Evolutionary conservation across 1,140 invertebrate genomes (phyloP).

Genomic region (Drosophila pandora): DNA sequence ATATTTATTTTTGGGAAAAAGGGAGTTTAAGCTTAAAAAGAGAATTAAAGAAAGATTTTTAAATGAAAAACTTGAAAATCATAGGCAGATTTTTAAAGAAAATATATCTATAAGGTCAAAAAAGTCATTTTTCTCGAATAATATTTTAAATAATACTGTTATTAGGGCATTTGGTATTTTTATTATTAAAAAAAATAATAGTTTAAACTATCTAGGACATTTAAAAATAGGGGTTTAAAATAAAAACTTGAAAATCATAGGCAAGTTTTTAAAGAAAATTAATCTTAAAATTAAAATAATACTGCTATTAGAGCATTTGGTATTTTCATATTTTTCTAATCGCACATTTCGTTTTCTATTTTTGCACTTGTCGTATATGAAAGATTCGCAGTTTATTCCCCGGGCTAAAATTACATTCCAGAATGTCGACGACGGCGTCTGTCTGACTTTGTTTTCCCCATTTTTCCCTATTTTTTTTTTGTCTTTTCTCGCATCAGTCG

Average conservation of each 20-base stretch:
- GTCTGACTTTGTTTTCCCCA: conserved; percentile 46
- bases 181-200: no score
- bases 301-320: conserved; percentile 12
- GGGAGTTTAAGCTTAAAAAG: no score
- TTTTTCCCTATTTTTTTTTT: conserved; percentile 16
- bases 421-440: conserved; percentile 67
- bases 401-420: conserved; percentile 74
- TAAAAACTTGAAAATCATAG: no score
- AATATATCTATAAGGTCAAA: neutral
- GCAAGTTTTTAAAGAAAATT: no score
- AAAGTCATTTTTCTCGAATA: no score
- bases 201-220: no score
- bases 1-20: no score
- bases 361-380: conserved; percentile 53
- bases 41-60: no score
- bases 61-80: no score
- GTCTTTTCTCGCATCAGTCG: conserved; percentile 1
- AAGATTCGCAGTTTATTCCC: conserved; percentile 66
- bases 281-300: neutral
- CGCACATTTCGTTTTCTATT: conserved; percentile 19
- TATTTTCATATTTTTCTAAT: conserved; percentile 3
- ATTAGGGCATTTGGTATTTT: conserved; percentile 18
- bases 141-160: neutral
- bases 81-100: no score
- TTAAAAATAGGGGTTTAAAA: no score